Evolutionary conservation across 2,888 invertebrate species (phyloP).

Genomic region (Harpalus rubripes): DNA sequence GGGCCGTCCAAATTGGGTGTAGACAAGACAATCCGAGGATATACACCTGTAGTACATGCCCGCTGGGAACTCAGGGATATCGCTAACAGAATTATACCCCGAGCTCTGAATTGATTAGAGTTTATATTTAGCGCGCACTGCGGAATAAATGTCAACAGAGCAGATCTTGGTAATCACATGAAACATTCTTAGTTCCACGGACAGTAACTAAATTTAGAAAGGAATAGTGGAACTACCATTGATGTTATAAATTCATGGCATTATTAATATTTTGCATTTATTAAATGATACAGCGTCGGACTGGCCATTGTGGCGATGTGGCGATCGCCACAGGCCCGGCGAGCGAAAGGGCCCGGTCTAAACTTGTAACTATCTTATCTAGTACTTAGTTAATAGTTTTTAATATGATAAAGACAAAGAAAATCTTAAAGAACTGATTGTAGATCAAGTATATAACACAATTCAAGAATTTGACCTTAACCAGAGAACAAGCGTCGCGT

Average conservation of each 20-base stretch:
- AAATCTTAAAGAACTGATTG: no score
- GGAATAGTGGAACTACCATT: background rate
- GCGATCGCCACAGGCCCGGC: no score
- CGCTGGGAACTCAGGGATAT: conserved; percentile 34
- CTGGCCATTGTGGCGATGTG: no score
- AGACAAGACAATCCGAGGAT: conserved; percentile 54
- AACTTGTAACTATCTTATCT: no score
- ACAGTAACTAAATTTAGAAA: background rate
- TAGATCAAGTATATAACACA: no score
- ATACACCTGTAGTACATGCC: conserved; percentile 49
- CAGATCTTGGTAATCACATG: conserved; percentile 4
- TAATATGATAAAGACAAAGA: no score
- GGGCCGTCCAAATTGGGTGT: conserved; percentile 54
- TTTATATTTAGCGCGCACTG: conserved; percentile 21
- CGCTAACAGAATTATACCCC: conserved; percentile 53
- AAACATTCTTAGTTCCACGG: background rate
- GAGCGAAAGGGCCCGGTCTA: no score
- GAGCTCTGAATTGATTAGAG: conserved; percentile 36
- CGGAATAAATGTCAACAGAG: conserved; percentile 20
- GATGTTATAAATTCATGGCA: background rate
- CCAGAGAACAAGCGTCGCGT: no score
- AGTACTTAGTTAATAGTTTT: no score
- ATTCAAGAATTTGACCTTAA: no score
- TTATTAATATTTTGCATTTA: background rate
- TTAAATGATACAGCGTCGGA: no score